Evolutionary conservation across 2,888 invertebrate genomes (phyloP), one percentile per base, ranked within the genome.

Genomic region (Pimpla rufipes): DNA sequence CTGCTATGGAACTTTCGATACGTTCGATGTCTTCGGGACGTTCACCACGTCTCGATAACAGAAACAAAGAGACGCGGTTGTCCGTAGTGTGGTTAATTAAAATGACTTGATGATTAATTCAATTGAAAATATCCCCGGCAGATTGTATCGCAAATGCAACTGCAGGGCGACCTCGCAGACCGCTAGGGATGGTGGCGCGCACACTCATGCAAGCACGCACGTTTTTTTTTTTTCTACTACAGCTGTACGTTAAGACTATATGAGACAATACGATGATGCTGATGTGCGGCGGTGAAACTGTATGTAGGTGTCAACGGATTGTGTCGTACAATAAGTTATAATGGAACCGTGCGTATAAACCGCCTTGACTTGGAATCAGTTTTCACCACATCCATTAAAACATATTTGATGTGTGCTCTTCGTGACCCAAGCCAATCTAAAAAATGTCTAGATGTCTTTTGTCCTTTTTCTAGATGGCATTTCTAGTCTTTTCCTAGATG

Each of bases 221-320:
- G 18, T 16, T 62, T n/a, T 3, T 62, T 6, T 16, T 18, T 62
- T n/a, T n/a, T n/a, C n/a, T n/a, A n/a, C n/a, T 62, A n/a, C 16
- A 62, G 37, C 10, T 10, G 62, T 62, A 62, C 10, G 8, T 40
- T 62, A 37, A 62, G 37, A 35, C 62, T 62, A 62, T 37, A 62
- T 62, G 62, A 62, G 93, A 79, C n/a, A n/a, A n/a, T n/a, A 94
- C 93, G 86, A 94, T 94, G 18, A 37, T 62, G 18, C 10, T 7
- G 8, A 18, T 62, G 40, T 62, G 40, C 11, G 62, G 10, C 37
- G 62, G 16, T 35, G 16, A 62, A 37, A 59, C 5, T 29, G 16
- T 40, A 94, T 94, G 89, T 94, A 94, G n/a, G n/a, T n/a, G n/a
- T 29, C 94, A 94, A n/a, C 94, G 94, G 1, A 93, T 90, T 90